Base-by-base conservation (phyloP, 2,113 vertebrate species). In the Gobio gobio region DNA sequence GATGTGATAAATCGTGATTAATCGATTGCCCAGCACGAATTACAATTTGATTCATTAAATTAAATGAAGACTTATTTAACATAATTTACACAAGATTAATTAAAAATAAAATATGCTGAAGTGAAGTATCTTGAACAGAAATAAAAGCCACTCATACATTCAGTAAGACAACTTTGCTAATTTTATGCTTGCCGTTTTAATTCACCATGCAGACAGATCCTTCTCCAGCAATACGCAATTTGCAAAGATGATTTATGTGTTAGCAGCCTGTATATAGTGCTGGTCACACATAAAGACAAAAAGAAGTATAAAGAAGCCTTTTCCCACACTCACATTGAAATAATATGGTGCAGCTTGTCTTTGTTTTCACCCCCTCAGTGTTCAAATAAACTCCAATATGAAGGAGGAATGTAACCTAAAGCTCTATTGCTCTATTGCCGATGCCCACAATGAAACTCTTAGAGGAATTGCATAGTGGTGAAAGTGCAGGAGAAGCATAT, bases 401-500 rank as follows among this genome's bases (percentile, higher is more conserved):
- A 87, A 83, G 74, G 51, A 87, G 85, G 88, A 91, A 88, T 92
- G 91, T 92, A 93, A 92, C 91, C 91, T 87, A 92, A 86, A 86
- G 91, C 83, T 54, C 84, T n/a, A n/a, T n/a, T n/a, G n/a, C n/a
- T 87, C 73, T 63, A 86, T 89, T 88, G 91, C 88, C 86, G 0
- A 43, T 83, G 86, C 89, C 86, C 90, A 86, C 88, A 91, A 90
- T 90, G 91, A 87, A 91, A 91, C 91, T 91, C 91, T 94, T 91
- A 81, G 90, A 93, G 92, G 88, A 92, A 91, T 92, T 68, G 54
- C 85, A 90, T 43, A 83, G 91, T 81, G 90, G 92, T 91, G 90
- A 95, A 94, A 95, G 90, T 85, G 86, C 91, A 87, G 66, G 85
- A 90, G 90, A 89, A 90, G 93, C 80, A 85, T 85, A 94, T 95